Evolutionary conservation across 1,140 invertebrate species (phyloP), one percentile per base, ranked within the genome.

Genomic region (Conus ventricosus): DNA sequence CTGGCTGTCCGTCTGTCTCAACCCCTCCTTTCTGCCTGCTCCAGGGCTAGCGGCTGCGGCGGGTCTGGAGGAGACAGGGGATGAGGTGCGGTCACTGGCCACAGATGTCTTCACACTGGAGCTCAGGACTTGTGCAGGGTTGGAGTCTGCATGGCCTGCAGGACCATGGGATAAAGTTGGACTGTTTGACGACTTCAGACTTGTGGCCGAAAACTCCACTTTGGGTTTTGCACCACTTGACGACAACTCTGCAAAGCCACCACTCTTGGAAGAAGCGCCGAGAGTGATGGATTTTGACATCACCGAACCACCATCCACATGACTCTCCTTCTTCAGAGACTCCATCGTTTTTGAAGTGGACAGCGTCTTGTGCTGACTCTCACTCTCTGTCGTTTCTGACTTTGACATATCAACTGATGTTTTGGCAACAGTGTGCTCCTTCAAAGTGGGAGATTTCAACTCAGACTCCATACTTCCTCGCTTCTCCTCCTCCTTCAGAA

Each of bases 1-100:
- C 67, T 88, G 76, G 67, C n/a, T 51, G 67, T 57, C 86, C 27
- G 75, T 89, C 39, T 25, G 78, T 25, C 75, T 53, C 51, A 84
- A 60, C 15, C 83, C 63, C 51, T 90, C 88, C 51, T 75, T 83
- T 63, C 25, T 76, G 20, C 20, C 23, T 17, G 51, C 78, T 11
- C n/a, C 39, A 15, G 83, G 82, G 57, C 82, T 84, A 7, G 82
- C 17, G 0, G 57, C 57, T 6, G 57, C n/a, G 13, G 57, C 7
- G 0, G 57, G 8, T 60, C 39, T 8, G 7, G 82, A 63, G 5
- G n/a, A 27, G n/a, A 39, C 10, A 25, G 55, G 15, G 20, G 82
- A 27, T 63, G 82, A 54, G 5, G 80, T 23, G 20, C 80, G 27
- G 80, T 23, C 80, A 3, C n/a, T 53, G 55, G 81, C 17, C 5